phyloP scores from a whole-genome alignment of 2,113 vertebrate species.

The Silurus meridionalis region DNA sequence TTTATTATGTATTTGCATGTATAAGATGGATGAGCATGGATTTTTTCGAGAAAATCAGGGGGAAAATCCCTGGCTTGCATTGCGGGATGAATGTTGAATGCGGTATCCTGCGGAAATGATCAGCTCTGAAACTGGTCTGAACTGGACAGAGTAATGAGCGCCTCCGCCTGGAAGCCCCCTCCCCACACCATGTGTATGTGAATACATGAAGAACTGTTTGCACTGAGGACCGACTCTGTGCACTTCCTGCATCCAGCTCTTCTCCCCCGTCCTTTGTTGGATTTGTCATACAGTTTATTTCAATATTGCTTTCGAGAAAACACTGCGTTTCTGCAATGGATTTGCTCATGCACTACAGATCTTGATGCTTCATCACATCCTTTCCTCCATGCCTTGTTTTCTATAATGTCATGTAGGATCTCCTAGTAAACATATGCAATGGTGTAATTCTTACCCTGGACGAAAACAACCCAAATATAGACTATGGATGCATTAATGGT shows the following conservation, averaged over 20 bases:
- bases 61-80: neutral
- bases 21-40: neutral
- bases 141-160: conserved; percentile 69
- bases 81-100: neutral
- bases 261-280: neutral
- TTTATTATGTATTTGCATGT: neutral
- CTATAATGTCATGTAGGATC: neutral
- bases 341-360: conserved; percentile 12
- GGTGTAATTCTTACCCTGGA: neutral
- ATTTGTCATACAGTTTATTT: neutral
- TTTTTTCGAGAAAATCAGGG: neutral
- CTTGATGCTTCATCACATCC: neutral
- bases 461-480: neutral
- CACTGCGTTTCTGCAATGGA: neutral
- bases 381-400: neutral
- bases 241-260: conserved; percentile 35
- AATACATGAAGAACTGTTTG: neutral
- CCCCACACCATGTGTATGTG: neutral
- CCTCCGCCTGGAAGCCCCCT: conserved; percentile 35
- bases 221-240: neutral
- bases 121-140: conserved; percentile 74
- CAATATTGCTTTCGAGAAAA: neutral
- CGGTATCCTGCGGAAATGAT: conserved; percentile 54
- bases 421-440: neutral
- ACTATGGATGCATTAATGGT: neutral